These are phyloP conservation scores for Scarus forsteni DNA, from an alignment of 2,797 vertebrate species.

Conservation along the genomic window DNA sequence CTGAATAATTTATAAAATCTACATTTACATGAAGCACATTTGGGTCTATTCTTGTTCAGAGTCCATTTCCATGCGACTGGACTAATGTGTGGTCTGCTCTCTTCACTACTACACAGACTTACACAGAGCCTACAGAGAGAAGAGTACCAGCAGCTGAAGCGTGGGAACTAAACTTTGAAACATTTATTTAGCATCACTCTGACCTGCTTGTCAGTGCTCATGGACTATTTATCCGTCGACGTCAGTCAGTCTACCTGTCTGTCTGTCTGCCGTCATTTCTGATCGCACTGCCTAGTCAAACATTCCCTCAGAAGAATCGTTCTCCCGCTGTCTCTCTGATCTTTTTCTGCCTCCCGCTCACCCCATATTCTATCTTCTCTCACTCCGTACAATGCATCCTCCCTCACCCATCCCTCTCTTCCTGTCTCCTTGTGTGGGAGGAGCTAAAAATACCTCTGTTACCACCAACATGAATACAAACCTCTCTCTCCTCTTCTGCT, in stretches of 20 bases:
- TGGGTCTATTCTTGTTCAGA: constrained; percentile 32
- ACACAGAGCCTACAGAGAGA: constrained; percentile 16
- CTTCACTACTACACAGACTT: constrained; percentile 38
- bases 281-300: constrained; percentile 18
- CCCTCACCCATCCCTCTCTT: constrained; percentile 44
- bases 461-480: constrained; percentile 78
- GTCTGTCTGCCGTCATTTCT: constrained; percentile 29
- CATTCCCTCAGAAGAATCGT: constrained; percentile 39
- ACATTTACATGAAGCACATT: not conserved
- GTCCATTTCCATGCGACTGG: constrained; percentile 36
- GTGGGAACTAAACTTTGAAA: constrained; percentile 54
- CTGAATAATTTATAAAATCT: not conserved
- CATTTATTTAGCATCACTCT: constrained; percentile 8
- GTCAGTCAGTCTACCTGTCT: constrained; percentile 21
- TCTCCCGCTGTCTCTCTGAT: constrained; percentile 56
- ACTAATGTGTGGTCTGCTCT: constrained; percentile 24
- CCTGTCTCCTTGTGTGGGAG: constrained; percentile 69
- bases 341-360: constrained; percentile 35
- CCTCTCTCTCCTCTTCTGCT: constrained; percentile 68
- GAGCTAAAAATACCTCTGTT: constrained; percentile 82
- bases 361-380: constrained; percentile 40
- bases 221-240: constrained; percentile 15
- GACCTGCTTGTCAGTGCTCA: constrained; percentile 14
- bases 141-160: constrained; percentile 25
- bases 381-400: constrained; percentile 32